phyloP scores from a whole-genome alignment of 2,797 vertebrate species.

The Sebastes trivittatus region DNA sequence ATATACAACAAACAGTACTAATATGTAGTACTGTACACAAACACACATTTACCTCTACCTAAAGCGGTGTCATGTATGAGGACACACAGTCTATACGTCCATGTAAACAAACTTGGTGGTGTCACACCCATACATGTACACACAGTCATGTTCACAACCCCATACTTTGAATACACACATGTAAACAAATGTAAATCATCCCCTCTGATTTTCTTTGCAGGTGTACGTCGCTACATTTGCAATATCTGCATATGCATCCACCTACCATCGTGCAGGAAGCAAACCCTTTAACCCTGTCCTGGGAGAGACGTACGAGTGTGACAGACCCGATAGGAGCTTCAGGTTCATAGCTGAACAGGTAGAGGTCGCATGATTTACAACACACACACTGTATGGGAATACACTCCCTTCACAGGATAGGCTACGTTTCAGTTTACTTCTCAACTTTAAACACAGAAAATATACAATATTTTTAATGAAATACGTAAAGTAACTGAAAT shows the following conservation, averaged over 20 bases:
- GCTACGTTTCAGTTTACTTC: not conserved
- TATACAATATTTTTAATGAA: not conserved
- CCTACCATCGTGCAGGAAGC: conserved; percentile 91
- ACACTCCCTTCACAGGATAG: not conserved
- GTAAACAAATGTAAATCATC: not conserved
- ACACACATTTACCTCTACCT: not conserved
- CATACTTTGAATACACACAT: not conserved
- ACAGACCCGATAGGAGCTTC: conserved; percentile 91
- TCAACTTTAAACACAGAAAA: not conserved
- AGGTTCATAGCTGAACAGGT: conserved; percentile 92
- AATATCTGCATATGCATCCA: conserved; percentile 90
- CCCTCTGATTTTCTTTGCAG: conserved; percentile 71
- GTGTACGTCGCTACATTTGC: conserved; percentile 95
- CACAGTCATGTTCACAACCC: not conserved
- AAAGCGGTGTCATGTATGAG: not conserved
- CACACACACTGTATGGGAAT: too few species aligned
- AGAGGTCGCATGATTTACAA: not conserved
- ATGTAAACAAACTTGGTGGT: not conserved
- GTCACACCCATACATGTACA: not conserved
- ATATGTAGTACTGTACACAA: not conserved
- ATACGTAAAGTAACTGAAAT: not conserved
- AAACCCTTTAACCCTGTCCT: conserved; percentile 98
- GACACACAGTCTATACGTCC: not conserved
- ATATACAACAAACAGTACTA: not conserved
- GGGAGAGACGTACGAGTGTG: conserved; percentile 95